These are phyloP conservation scores for Mesodorylaimus sp. DNA, from an alignment of 2,888 invertebrate species.

Conservation along the genomic window DNA sequence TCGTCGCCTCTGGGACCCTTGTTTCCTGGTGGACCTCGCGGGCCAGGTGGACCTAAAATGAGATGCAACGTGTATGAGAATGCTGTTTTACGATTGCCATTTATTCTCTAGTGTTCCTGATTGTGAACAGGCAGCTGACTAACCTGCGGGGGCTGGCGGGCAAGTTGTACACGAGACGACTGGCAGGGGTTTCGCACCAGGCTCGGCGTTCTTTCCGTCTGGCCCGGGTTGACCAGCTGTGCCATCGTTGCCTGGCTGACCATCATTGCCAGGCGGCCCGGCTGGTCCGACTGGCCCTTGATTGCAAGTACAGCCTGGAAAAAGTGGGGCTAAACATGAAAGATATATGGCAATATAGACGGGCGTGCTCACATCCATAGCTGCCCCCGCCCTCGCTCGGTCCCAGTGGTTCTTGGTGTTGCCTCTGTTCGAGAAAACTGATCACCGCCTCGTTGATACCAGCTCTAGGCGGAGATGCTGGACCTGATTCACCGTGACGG, in stretches of 20 bases:
- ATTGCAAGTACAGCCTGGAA: conserved; percentile 11
- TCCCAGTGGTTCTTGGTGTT: not conserved
- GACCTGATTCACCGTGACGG: too few species aligned
- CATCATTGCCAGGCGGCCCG: conserved; percentile 4
- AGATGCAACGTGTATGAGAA: too few species aligned
- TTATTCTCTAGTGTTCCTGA: too few species aligned
- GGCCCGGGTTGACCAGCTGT: not conserved
- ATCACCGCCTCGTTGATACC: too few species aligned
- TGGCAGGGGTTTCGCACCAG: not conserved
- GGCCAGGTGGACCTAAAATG: not conserved
- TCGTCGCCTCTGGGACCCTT: not conserved
- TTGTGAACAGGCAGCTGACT: too few species aligned
- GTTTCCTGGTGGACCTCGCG: not conserved
- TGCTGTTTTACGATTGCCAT: too few species aligned
- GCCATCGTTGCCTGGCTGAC: not conserved
- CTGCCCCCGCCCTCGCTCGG: not conserved
- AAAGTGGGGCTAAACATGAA: not conserved
- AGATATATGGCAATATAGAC: not conserved
- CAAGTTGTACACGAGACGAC: not conserved
- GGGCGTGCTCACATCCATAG: not conserved
- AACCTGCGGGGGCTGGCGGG: conserved; percentile 1
- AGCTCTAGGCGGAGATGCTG: too few species aligned
- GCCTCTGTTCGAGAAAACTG: not conserved
- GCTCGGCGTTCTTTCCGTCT: not conserved
- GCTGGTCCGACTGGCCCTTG: conserved; percentile 5